Percentiles rank a stretch among this genome's conserved stretches.
These are phyloP conservation scores for Colletes latitarsis DNA, from an alignment of 1,140 invertebrate species.

Conservation along the genomic window DNA sequence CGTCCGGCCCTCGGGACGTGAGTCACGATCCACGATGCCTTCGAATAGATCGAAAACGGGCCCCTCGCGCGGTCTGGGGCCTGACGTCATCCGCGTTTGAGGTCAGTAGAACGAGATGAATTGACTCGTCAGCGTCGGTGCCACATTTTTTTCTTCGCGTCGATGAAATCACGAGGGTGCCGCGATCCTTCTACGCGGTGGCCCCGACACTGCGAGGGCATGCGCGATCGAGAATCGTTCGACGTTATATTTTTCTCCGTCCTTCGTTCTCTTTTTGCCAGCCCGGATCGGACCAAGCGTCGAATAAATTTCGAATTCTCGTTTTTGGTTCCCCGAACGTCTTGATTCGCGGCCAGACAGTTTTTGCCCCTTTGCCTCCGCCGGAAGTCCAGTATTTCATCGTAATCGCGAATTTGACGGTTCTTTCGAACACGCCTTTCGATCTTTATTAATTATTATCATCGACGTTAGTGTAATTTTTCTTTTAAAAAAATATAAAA, in stretches of 20 bases:
- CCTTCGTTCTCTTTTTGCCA: slow-evolving; percentile 10
- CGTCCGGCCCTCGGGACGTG: slow-evolving; percentile 27
- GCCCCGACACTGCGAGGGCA: slow-evolving; percentile 27
- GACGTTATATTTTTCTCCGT: slow-evolving; percentile 19
- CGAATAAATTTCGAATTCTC: slow-evolving; percentile 27
- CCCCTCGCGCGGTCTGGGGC: slow-evolving; percentile 15
- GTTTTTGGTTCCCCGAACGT: background rate
- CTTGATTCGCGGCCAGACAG: slow-evolving; percentile 14
- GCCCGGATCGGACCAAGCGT: slow-evolving; percentile 2
- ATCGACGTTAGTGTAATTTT: too few species aligned
- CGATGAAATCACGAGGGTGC: slow-evolving; percentile 67
- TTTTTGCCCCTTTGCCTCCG: background rate
- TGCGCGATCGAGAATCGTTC: slow-evolving; percentile 24
- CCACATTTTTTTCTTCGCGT: slow-evolving; percentile 65
- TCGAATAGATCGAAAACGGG: slow-evolving; percentile 43
- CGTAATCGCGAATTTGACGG: slow-evolving; percentile 25
- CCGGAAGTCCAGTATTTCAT: slow-evolving; percentile 7
- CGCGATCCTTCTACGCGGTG: slow-evolving; percentile 52
- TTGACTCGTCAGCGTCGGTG: slow-evolving; percentile 73
- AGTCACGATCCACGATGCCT: slow-evolving; percentile 49
- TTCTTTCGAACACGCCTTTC: background rate
- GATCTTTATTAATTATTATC: too few species aligned
- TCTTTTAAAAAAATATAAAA: too few species aligned
- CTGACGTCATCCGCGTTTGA: slow-evolving; percentile 63
- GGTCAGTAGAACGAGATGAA: slow-evolving; percentile 74